Conservation (phyloP, 2,888 invertebrate genomes). For the Melanophora roralis region DNA sequence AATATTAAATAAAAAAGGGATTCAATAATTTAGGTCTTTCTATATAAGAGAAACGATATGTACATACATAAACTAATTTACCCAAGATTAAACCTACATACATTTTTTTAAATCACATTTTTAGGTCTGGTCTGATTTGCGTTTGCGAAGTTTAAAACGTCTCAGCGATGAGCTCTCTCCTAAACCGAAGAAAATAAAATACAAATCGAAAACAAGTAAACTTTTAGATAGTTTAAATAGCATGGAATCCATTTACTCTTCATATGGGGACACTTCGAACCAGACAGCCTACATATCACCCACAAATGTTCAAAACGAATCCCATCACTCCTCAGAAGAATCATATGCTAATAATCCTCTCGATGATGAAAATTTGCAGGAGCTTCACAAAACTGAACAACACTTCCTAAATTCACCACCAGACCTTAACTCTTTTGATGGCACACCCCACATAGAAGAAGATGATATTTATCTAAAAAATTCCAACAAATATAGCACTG, state of each 20-base stretch:
- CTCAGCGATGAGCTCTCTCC: constrained; percentile 19
- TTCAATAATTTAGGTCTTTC: too few relatives aligned
- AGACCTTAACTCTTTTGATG: constrained; percentile 12
- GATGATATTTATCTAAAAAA: constrained; percentile 2
- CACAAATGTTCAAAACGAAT: constrained; percentile 18
- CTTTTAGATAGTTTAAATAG: constrained; percentile 25
- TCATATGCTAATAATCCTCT: constrained; percentile 25
- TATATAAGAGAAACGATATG: too few relatives aligned
- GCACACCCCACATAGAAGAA: constrained; percentile 14
- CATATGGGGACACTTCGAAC: constrained; percentile 2
- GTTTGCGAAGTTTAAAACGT: constrained; percentile 47
- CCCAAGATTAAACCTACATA: not conserved
- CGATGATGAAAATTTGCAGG: constrained; percentile 6
- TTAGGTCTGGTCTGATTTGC: constrained; percentile 55
- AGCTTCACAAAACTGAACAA: constrained; percentile 29
- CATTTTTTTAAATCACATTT: constrained; percentile 10
- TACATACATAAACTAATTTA: too few relatives aligned
- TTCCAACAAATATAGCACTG: constrained; percentile 29
- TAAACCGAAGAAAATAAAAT: constrained; percentile 24
- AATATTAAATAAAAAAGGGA: too few relatives aligned
- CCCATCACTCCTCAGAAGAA: not conserved
- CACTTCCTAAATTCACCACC: constrained; percentile 13
- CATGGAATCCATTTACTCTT: constrained; percentile 38
- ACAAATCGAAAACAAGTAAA: constrained; percentile 39
- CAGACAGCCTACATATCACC: constrained; percentile 3